Conservation (phyloP, 2,888 invertebrate species). For the Furcula furcula region DNA sequence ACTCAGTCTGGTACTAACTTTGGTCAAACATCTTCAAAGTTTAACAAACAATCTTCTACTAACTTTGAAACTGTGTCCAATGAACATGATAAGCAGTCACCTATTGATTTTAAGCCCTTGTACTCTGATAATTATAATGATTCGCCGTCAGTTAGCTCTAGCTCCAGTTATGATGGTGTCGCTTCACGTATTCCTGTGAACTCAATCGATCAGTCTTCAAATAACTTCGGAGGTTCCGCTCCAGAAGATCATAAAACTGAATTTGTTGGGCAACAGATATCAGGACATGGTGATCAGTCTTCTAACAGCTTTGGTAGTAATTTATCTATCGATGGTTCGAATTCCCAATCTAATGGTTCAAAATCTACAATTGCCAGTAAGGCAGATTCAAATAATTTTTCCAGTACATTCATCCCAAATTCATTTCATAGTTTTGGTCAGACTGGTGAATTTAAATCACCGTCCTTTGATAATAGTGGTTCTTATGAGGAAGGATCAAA, state of each 20-base stretch:
- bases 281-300: not conserved
- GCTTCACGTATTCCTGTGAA: not conserved
- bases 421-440: not conserved
- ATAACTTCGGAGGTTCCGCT: not conserved
- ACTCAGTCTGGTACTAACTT: not conserved
- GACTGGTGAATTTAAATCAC: not conserved
- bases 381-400: not conserved
- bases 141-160: not conserved
- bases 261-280: not conserved
- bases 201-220: not conserved
- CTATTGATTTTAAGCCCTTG: not conserved
- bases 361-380: not conserved
- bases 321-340: not conserved
- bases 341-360: not conserved
- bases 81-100: not conserved
- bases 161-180: not conserved
- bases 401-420: not conserved
- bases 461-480: not conserved
- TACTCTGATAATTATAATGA: not conserved
- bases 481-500: not conserved
- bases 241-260: not conserved
- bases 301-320: not conserved
- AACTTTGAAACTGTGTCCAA: not conserved
- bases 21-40: not conserved
- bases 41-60: not conserved